Base-by-base conservation (phyloP, 64 coral and sea anemone genomes). In the Platygyra sinensis region DNA sequence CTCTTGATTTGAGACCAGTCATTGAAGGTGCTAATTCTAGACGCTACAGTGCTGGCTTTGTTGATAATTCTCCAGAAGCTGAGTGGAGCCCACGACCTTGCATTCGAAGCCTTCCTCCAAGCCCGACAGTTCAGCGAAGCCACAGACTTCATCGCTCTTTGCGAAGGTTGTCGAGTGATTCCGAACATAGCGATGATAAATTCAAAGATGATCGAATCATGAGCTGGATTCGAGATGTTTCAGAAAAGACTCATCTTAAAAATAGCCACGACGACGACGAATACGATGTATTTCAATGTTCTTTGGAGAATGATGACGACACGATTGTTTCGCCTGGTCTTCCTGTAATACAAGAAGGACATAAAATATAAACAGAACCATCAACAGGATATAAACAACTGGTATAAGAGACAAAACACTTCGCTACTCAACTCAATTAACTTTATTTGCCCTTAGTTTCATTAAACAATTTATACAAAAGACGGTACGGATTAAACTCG, bases 141-240 rank as follows among this genome's bases (percentile, higher is more conserved):
- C 62, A 55, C 16, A 81, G 57, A 19, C 28, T 85, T 24, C 22
- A 85, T 51, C 62, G 62, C 38, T 42, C 25, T 51, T 85, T 69
- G n/a, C 32, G 81, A 51, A 24, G 39, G 24, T 49, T 69, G 63
- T 69, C 81, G 62, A 85, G 62, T 64, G 81, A 71, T 51, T 71
- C 62, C 38, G 81, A 85, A 71, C 81, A 71, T 18, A 62, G 22
- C 14, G 62, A 85, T 20, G 62, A 22, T 27, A 85, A 71, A 69
- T 69, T 69, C 10, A 69, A 69, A 11, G 63, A 85, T 71, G 81
- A 85, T 71, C 62, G 81, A 27, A 85, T 85, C 22, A 25, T 85
- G 36, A 85, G 29, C 39, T 85, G 81, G 81, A 85, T 85, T 71
- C 81, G 81, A 14, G 81, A 85, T 85, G 81, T 85, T 67, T 83